These are phyloP conservation scores for Cynaeus angustus DNA, from an alignment of 2,888 invertebrate genomes.

Conservation along the genomic window DNA sequence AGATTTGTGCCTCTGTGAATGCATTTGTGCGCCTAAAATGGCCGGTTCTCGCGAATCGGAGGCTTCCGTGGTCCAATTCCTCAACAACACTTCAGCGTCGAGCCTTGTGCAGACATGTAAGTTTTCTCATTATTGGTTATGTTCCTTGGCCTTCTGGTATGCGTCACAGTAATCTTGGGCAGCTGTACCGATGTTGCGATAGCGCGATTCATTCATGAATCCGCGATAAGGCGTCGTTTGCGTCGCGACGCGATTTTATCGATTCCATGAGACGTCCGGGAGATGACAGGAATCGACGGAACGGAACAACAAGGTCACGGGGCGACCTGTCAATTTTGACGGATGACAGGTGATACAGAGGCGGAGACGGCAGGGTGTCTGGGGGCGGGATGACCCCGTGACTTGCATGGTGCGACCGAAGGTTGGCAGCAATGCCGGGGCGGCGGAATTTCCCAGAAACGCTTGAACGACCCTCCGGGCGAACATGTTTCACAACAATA, in stretches of 20 bases:
- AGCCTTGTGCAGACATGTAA: constrained; percentile 46
- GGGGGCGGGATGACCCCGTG: constrained; percentile 4
- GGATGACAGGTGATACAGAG: constrained; percentile 3
- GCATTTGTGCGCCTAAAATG: constrained; percentile 41
- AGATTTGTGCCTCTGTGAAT: constrained; percentile 41
- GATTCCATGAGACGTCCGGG: constrained; percentile 23
- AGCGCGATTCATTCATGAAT: constrained; percentile 27
- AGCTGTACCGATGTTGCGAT: constrained; percentile 26
- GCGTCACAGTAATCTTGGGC: constrained; percentile 39
- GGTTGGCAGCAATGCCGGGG: no score
- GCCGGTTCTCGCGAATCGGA: constrained; percentile 57
- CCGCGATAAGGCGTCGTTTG: constrained; percentile 3
- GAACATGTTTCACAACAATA: no score
- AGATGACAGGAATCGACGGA: constrained; percentile 13
- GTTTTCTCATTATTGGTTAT: constrained; percentile 44
- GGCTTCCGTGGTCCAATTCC: constrained; percentile 61
- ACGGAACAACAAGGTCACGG: constrained; percentile 5
- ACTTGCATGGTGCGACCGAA: no score
- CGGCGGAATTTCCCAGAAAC: no score
- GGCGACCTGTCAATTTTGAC: constrained; percentile 19
- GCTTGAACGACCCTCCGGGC: no score
- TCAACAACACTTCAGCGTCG: constrained; percentile 58
- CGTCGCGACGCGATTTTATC: constrained; percentile 14
- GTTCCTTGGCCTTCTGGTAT: constrained; percentile 48
- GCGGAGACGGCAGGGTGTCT: constrained; percentile 2